Evolutionary conservation across 2,888 invertebrate genomes (phyloP), one percentile per base, ranked within the genome.

Genomic region (Philaethria dido): DNA sequence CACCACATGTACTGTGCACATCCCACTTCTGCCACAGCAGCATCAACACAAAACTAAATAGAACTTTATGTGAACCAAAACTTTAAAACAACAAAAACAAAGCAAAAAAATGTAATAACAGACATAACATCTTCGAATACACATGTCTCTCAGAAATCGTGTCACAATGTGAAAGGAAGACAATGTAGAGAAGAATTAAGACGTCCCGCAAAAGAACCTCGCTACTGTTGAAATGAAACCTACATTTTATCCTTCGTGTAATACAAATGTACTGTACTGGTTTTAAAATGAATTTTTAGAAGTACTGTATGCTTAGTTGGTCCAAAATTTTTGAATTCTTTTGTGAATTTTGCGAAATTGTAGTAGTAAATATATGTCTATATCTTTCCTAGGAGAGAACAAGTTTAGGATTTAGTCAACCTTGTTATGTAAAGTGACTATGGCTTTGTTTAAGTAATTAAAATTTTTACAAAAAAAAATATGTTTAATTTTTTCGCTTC

Each of bases 121-220:
- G n/a, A 42, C 22, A 42, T 50, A n/a, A 50, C 25, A 50, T 42
- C n/a, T 18, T 9, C 22, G n/a, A 39, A 39, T 36, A 22, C 9
- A 57, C 57, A 42, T 39, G 57, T 16, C 57, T 18, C 42, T 25
- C 57, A 25, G n/a, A 57, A 57, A 42, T n/a, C 57, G 22, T 57
- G 42, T 57, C 39, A 22, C 55, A 22, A 33, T 45, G 25, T 60
- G 33, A 60, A 60, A 60, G 60, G 29, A 60, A 18, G 20, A 60
- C 60, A 60, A 45, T 60, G 45, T 60, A 33, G 16, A 45, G 45
- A 45, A 13, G 47, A 62, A 67, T 64, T 64, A 64, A 52, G 57
- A 45, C 44, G 39, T 13, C 25, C 29, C 16, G 29, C 44, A 66
- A 63, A 47, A 57, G 62, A 64, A 64, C 20, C 64, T 64, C 64